These are phyloP conservation scores for Thalpophila matura DNA, from an alignment of 2,888 invertebrate species.

Conservation along the genomic window DNA sequence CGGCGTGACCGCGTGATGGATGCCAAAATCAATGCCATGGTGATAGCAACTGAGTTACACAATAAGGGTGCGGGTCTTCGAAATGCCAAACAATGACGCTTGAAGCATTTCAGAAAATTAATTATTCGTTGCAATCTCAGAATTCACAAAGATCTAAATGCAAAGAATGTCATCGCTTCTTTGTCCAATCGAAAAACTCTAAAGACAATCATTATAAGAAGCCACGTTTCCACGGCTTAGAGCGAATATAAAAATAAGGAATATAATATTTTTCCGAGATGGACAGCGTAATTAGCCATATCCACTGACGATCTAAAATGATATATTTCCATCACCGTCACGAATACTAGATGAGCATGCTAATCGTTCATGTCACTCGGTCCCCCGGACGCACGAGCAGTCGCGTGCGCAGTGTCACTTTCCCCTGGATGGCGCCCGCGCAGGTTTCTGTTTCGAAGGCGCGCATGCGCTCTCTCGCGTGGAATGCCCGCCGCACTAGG, in stretches of 20 bases:
- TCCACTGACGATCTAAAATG: constrained; percentile 36
- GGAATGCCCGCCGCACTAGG: constrained; percentile 74
- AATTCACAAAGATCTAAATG: neutral
- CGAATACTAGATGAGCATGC: constrained; percentile 66
- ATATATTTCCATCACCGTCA: constrained; percentile 46
- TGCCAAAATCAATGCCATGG: too few relatives aligned
- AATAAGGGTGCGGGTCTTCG: neutral
- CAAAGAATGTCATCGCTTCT: neutral
- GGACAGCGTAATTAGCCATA: constrained; percentile 18
- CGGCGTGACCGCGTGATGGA: too few relatives aligned
- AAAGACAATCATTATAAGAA: neutral
- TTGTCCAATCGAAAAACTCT: neutral
- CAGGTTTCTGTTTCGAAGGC: constrained; percentile 83
- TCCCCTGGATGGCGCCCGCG: constrained; percentile 76
- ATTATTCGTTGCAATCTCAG: neutral
- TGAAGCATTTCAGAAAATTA: constrained; percentile 23
- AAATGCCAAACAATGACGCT: constrained; percentile 15
- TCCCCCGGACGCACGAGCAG: constrained; percentile 71
- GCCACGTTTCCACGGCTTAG: neutral
- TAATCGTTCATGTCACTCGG: constrained; percentile 76
- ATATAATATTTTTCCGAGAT: constrained; percentile 22
- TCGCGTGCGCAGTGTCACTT: constrained; percentile 85
- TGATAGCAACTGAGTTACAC: too few relatives aligned
- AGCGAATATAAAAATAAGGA: constrained; percentile 15
- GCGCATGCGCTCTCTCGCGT: constrained; percentile 79